Evolutionary conservation across 1,140 invertebrate genomes (phyloP).

Genomic region (Neuroterus valhalla): DNA sequence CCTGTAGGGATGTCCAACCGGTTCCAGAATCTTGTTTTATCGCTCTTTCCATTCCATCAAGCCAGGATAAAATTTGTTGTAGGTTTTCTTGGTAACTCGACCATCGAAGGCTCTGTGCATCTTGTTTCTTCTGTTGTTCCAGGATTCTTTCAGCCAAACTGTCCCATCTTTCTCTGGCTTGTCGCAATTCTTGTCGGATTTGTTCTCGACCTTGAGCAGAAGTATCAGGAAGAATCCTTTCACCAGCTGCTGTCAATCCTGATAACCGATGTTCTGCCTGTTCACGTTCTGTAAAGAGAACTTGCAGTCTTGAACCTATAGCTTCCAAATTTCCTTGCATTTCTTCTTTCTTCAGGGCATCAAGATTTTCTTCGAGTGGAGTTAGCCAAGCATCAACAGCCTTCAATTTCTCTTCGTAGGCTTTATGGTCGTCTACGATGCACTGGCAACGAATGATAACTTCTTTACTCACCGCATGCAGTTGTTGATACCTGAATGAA

Average conservation of each 20-base stretch:
- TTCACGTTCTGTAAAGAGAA: conserved; percentile 88
- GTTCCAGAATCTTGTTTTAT: conserved; percentile 83
- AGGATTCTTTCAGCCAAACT: conserved; percentile 86
- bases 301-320: conserved; percentile 82
- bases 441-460: conserved; percentile 90
- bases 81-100: conserved; percentile 90
- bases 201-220: conserved; percentile 91
- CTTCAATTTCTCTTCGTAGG: conserved; percentile 85
- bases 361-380: conserved; percentile 84
- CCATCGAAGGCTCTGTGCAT: conserved; percentile 89
- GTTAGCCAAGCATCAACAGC: conserved; percentile 87
- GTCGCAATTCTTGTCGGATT: conserved; percentile 87
- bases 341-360: conserved; percentile 75
- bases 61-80: conserved; percentile 88
- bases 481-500: conserved; percentile 83
- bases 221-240: conserved; percentile 93
- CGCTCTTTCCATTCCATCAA: conserved; percentile 89
- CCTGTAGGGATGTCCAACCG: conserved; percentile 85
- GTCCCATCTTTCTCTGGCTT: conserved; percentile 89
- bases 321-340: conserved; percentile 73
- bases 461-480: conserved; percentile 90
- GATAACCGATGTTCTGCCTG: conserved; percentile 87
- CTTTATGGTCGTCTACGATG: conserved; percentile 88
- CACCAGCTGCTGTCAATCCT: conserved; percentile 84
- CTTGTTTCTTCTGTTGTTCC: conserved; percentile 88